Base-by-base conservation (phyloP, 2,113 vertebrate genomes). In the Helogale parvula region DNA sequence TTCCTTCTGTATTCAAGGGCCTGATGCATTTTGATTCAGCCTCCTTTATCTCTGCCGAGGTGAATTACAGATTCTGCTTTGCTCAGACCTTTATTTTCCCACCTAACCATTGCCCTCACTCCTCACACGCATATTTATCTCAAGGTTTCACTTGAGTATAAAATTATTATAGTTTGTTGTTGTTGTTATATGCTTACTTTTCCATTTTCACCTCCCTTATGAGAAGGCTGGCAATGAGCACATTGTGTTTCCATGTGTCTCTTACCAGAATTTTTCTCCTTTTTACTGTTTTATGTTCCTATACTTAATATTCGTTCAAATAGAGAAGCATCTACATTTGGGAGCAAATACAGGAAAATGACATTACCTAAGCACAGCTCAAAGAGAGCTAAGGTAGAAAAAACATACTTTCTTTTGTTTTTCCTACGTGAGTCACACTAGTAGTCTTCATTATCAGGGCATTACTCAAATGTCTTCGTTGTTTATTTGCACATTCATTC, bases 241-340 rank as follows among this genome's bases (percentile, higher is more conserved):
- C 5, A 3, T 15, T 81, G 19, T 47, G 19, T 69, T 92, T 74
- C 52, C 38, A 54, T 38, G 11, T 90, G 60, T 52, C 45, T 16
- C 45, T 94, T 86, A 63, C 31, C 27, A 47, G 5, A 41, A 17
- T 35, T 45, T 57, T 35, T 27, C 31, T 82, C 17, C 12, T 77
- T 83, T 94, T 82, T 38, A 74, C 29, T 86, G 63, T 19, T 90
- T 79, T 74, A n/a, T 89, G 23, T 76, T 89, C 45, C 27, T 19
- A 85, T 38, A 85, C 14, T 93, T 81, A 82, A 66, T 19, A 94
- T 52, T 41, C n/a, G 21, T 45, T 90, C 60, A 94, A 33, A 93
- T 72, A 83, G 14, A 76, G 63, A 72, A 54, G 21, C 66, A 54
- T 82, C 83, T 60, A 60, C 14, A 68, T 83, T 72, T 80, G 54